Conservation (phyloP, 2,797 vertebrate genomes). For the Takifugu ocellatus region DNA sequence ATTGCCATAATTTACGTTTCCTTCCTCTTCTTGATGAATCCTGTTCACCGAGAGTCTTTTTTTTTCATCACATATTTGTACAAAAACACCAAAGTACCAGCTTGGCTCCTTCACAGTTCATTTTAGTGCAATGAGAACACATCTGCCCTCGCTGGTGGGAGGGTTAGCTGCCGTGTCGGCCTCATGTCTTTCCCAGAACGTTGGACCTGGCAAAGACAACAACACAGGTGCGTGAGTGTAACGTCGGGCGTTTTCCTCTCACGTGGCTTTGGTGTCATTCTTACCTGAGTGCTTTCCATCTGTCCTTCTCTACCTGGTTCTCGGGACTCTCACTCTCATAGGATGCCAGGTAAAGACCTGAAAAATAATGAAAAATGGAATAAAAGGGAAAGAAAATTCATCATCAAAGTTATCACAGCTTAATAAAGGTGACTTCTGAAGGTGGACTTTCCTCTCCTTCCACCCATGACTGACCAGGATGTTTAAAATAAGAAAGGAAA, state of each 20-base stretch:
- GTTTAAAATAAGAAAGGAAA: too few species aligned
- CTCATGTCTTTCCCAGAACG: slow-evolving; percentile 90
- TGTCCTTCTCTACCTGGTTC: slow-evolving; percentile 95
- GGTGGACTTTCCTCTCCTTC: too few species aligned
- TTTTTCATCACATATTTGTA: slow-evolving; percentile 45
- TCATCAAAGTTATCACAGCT: too few species aligned
- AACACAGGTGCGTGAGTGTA: not conserved
- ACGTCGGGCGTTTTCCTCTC: not conserved
- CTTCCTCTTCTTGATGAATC: slow-evolving; percentile 70
- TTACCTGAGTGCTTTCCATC: slow-evolving; percentile 94
- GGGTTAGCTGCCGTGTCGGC: slow-evolving; percentile 57
- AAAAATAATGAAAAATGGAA: slow-evolving; percentile 2
- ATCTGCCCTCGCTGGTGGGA: slow-evolving; percentile 59
- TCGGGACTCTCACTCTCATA: slow-evolving; percentile 97
- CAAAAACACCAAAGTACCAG: slow-evolving; percentile 77
- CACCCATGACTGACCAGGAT: too few species aligned
- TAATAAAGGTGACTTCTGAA: too few species aligned
- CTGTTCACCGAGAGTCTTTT: slow-evolving; percentile 66
- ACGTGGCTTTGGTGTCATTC: not conserved
- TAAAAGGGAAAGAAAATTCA: not conserved
- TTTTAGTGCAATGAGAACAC: slow-evolving; percentile 80
- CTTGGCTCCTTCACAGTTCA: slow-evolving; percentile 83
- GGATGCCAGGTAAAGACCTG: slow-evolving; percentile 91
- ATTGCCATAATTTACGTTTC: slow-evolving; percentile 15
- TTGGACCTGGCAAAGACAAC: slow-evolving; percentile 76